Base-by-base conservation (phyloP, 2,797 vertebrate species). In the Melanotaenia parkinsoni region DNA sequence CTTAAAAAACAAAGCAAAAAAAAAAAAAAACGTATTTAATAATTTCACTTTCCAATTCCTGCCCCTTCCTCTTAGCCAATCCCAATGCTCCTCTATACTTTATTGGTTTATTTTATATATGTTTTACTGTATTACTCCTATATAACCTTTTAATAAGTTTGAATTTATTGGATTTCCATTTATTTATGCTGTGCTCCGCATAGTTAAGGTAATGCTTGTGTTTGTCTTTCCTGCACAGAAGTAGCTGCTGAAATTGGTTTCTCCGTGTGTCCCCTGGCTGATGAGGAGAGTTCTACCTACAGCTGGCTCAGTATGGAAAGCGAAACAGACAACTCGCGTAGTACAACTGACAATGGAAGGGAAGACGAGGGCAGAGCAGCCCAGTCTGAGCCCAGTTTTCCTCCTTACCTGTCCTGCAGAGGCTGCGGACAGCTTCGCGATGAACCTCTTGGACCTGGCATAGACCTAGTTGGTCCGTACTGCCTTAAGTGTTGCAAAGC, bases 281-380 rank as follows among this genome's bases (percentile, higher is more conserved):
- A 97, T 83, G 96, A 97, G 65, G 96, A 97, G 88, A 96, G 92
- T 88, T 93, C 96, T 78, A 91, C 94, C 65, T 96, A 95, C 94
- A 95, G 92, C 80, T 96, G 94, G 67, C 94, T 96, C 85, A 96
- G 95, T 70, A 96, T 96, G 85, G 97, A 98, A 87, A 97, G 96
- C 3, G 96, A 97, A 88, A 90, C 94, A 0, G 96, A 97, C 79
- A 95, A 96, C 78, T 93, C 91, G 3, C 91, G 86, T 72, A 77
- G 87, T 88, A 91, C 37, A 40, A 72, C 82, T 0, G 86, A 90
- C 81, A 84, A 80, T n/a, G 70, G 82, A 0, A 81, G 90, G 63
- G 95, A 63, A 82, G 95, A 94, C 65, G 94, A 37, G 80, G 92
- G 89, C 76, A 56, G 83, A 62, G 70, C 70, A 0, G 53, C 85